Evolutionary conservation across 2,797 vertebrate species (phyloP).

Genomic region (Remorina albescens): DNA sequence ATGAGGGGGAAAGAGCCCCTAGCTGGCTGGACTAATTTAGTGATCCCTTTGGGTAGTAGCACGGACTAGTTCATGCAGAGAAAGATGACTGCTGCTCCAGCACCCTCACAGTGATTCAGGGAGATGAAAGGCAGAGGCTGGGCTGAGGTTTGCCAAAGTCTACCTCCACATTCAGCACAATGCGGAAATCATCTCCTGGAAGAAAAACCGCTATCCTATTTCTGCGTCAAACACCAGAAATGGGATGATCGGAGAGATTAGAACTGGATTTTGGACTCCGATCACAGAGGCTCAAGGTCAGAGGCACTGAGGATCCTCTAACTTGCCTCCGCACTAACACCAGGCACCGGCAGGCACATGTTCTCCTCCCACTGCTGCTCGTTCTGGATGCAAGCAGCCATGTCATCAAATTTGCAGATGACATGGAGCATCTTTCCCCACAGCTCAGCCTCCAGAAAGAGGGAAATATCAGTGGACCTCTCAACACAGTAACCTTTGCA

Average conservation of each 20-base stretch:
- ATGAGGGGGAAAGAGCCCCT: slow-evolving; percentile 40
- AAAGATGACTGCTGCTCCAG: slow-evolving; percentile 38
- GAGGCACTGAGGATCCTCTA: neutral
- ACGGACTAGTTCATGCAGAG: slow-evolving; percentile 37
- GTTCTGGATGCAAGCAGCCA: neutral
- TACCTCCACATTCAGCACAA: slow-evolving; percentile 23
- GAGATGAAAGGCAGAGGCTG: slow-evolving; percentile 31
- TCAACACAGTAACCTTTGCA: neutral
- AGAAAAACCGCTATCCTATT: slow-evolving; percentile 12
- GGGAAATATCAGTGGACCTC: neutral
- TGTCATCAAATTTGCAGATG: slow-evolving; percentile 30
- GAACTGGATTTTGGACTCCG: slow-evolving; percentile 8
- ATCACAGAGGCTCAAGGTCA: neutral
- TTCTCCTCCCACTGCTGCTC: slow-evolving; percentile 5
- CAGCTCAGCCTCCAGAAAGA: slow-evolving; percentile 6
- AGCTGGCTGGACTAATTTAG: slow-evolving; percentile 57
- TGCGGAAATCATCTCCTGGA: slow-evolving; percentile 15
- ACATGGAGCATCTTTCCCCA: neutral
- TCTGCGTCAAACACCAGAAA: slow-evolving; percentile 28
- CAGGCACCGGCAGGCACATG: neutral
- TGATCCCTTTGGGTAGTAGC: slow-evolving; percentile 47
- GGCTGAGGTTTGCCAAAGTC: slow-evolving; percentile 46
- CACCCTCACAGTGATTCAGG: slow-evolving; percentile 29
- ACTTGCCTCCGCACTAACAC: neutral
- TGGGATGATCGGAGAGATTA: slow-evolving; percentile 26